Evolutionary conservation across 2,888 invertebrate species (phyloP).

Genomic region (Meliscaeva auricollis): DNA sequence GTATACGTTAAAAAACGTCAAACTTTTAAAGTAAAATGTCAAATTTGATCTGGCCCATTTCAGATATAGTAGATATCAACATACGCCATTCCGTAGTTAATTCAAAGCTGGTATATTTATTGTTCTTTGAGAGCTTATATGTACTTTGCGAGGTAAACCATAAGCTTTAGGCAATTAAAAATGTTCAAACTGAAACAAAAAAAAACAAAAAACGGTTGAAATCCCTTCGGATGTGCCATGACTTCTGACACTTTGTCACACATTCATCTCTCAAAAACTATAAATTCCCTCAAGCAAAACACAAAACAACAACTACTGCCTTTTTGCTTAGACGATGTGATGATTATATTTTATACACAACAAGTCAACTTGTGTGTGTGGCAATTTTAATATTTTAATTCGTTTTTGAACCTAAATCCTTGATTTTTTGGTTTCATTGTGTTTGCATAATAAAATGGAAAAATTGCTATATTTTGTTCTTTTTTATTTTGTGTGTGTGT

Average conservation of each 20-base stretch:
- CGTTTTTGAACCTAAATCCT: constrained; percentile 16
- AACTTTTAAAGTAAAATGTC: too few species aligned
- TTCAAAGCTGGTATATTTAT: neutral
- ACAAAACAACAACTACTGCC: neutral
- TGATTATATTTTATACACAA: neutral
- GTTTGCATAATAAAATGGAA: constrained; percentile 34
- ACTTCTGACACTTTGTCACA: neutral
- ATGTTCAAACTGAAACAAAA: neutral
- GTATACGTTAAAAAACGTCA: too few species aligned
- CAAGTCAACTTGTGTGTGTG: constrained; percentile 15
- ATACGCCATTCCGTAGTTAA: too few species aligned
- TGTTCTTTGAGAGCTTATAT: neutral
- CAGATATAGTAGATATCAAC: too few species aligned
- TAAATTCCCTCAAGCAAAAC: neutral
- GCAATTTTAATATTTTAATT: constrained; percentile 33
- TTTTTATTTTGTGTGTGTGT: neutral
- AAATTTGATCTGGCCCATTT: too few species aligned
- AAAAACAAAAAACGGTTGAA: neutral
- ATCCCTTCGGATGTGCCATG: neutral
- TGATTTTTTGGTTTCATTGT: constrained; percentile 10
- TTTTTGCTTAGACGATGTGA: neutral
- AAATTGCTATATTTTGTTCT: neutral
- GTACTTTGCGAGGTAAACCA: neutral
- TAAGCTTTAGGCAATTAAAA: neutral
- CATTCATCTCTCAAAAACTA: neutral